These are phyloP conservation scores for Esox masquinongy DNA, from an alignment of 2,797 vertebrate genomes.

Conservation along the genomic window DNA sequence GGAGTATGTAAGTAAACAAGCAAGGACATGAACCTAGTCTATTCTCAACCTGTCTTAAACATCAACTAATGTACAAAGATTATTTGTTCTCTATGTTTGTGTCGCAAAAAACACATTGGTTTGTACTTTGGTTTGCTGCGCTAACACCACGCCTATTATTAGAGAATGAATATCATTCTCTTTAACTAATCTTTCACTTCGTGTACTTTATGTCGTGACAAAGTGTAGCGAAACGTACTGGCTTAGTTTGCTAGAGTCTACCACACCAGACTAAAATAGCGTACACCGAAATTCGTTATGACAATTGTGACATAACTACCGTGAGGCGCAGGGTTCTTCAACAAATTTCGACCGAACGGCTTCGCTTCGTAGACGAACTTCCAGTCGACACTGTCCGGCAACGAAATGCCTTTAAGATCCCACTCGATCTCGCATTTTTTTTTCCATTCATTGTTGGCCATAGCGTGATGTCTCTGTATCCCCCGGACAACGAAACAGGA, in stretches of 20 bases:
- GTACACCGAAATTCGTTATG: neutral
- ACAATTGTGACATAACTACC: constrained; percentile 64
- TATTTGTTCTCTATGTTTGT: neutral
- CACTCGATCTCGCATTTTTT: constrained; percentile 65
- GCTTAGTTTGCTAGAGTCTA: too few relatives aligned
- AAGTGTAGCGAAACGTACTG: too few relatives aligned
- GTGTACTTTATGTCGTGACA: too few relatives aligned
- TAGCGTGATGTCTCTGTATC: constrained; percentile 11
- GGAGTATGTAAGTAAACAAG: neutral
- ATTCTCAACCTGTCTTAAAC: neutral
- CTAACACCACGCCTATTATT: neutral
- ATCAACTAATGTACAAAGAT: constrained; percentile 14
- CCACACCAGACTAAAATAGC: too few relatives aligned
- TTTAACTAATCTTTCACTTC: neutral
- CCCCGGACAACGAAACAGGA: constrained; percentile 25
- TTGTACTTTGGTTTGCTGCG: too few relatives aligned
- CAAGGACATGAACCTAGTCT: neutral
- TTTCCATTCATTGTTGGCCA: constrained; percentile 66
- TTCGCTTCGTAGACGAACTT: constrained; percentile 66
- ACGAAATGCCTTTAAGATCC: constrained; percentile 54
- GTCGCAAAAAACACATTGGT: neutral
- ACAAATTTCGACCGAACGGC: constrained; percentile 79
- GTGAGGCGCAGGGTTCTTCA: constrained; percentile 78
- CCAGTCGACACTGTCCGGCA: constrained; percentile 75
- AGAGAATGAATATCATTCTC: too few relatives aligned